Conservation (phyloP, 2,113 vertebrate genomes). For the Heteronetta atricapilla region DNA sequence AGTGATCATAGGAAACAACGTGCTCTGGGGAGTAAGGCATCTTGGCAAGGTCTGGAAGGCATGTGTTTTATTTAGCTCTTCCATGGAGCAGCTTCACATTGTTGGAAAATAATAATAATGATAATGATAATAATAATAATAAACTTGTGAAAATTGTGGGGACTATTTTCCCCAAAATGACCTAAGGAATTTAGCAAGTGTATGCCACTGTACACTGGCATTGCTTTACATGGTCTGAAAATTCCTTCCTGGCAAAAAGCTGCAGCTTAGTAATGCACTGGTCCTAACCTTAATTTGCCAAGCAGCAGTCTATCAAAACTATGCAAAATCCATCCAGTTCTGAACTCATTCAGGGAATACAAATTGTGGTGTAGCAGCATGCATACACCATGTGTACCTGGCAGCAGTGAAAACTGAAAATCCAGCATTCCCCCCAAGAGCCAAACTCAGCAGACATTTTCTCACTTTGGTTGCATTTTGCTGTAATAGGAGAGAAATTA, state of each 20-base stretch:
- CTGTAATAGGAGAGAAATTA: background rate
- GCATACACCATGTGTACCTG: background rate
- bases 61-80: background rate
- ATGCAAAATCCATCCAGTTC: background rate
- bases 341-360: background rate
- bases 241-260: background rate
- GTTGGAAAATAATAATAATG: background rate
- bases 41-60: background rate
- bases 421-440: background rate
- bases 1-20: background rate
- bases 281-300: background rate
- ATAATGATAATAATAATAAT: no score
- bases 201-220: accelerated
- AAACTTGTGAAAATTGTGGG: background rate
- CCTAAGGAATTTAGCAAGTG: background rate
- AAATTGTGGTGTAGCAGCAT: background rate
- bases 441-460: background rate
- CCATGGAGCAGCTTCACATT: background rate
- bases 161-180: background rate
- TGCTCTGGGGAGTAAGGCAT: background rate
- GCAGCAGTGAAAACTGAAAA: background rate
- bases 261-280: background rate
- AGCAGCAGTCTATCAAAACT: background rate
- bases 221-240: background rate
- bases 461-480: background rate